A percentile compares a stretch with the other conserved stretches of the same genome.
Conservation (phyloP, 2,797 vertebrate species). For the Myotis pilosus region DNA sequence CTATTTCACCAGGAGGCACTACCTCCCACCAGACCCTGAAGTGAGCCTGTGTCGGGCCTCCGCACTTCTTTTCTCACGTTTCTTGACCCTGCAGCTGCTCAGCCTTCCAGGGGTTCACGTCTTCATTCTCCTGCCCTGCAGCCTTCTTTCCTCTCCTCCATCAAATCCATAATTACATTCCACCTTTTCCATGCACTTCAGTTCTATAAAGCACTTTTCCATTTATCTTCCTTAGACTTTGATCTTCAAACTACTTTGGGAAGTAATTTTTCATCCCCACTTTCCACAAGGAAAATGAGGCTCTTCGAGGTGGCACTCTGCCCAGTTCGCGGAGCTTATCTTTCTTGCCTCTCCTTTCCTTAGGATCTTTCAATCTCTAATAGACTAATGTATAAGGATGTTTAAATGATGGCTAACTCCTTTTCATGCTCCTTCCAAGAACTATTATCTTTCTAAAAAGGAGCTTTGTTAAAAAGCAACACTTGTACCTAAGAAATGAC, state of each 20-base stretch:
- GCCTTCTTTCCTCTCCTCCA: neutral
- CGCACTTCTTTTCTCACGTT: neutral
- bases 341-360: neutral
- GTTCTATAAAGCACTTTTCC: neutral
- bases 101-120: too few relatives aligned
- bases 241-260: neutral
- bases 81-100: neutral
- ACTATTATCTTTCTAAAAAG: neutral
- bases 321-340: neutral
- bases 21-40: neutral
- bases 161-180: neutral
- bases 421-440: neutral
- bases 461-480: neutral
- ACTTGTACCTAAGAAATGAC: neutral
- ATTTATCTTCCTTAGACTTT: neutral
- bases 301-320: neutral
- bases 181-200: too few relatives aligned
- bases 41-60: rapidly evolving
- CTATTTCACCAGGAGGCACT: neutral
- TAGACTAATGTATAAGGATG: neutral
- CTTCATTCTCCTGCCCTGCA: neutral
- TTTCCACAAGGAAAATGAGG: neutral
- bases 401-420: neutral
- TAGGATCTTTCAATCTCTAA: neutral
- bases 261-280: neutral